Evolutionary conservation across 2,797 vertebrate genomes (phyloP), one percentile per base, ranked within the genome.

Genomic region (Sphaeramia orbicularis): DNA sequence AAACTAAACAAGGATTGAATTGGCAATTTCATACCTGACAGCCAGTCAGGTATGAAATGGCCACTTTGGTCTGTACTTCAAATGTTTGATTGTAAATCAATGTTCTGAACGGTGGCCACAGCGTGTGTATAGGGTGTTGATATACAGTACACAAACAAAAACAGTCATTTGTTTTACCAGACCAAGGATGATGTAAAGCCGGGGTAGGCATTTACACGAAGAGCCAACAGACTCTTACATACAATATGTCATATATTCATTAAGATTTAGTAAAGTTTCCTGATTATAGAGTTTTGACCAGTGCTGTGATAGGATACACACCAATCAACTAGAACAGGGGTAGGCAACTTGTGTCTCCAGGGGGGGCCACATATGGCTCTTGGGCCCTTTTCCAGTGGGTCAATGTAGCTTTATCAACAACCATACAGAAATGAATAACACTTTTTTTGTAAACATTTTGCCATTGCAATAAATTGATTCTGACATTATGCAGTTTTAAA

Each of bases 1-100:
- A 83, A 78, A 68, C 77, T 80, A 85, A 89, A 89, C 81, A 76
- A 44, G 52, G 67, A 40, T 73, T 48, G 59, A 52, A 35, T 27
- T 27, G 24, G 24, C 27, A 49, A 41, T 32, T 77, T 64, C 68
- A 65, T 70, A 69, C 59, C 41, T 18, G 51, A 52, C 44, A 51
- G 57, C 49, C 59, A 78, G 49, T 76, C 74, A 67, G 57, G 48
- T 52, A 55, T 58, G 43, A 50, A 69, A 80, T 69, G 59, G 42
- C 14, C 16, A 54, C 27, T 52, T 65, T 38, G 61, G 54, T 61
- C 54, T 7, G 9, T 35, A 7, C 32, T 70, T 81, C 52, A 67
- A 83, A 68, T 72, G 48, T 64, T 44, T 59, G 37, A 38, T 21
- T 63, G 42, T 65, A 43, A 47, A 40, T 78, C 52, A 21, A 2